Evolutionary conservation across 2,797 vertebrate species (phyloP), one percentile per base, ranked within the genome.

Genomic region (Babyrousa celebensis): DNA sequence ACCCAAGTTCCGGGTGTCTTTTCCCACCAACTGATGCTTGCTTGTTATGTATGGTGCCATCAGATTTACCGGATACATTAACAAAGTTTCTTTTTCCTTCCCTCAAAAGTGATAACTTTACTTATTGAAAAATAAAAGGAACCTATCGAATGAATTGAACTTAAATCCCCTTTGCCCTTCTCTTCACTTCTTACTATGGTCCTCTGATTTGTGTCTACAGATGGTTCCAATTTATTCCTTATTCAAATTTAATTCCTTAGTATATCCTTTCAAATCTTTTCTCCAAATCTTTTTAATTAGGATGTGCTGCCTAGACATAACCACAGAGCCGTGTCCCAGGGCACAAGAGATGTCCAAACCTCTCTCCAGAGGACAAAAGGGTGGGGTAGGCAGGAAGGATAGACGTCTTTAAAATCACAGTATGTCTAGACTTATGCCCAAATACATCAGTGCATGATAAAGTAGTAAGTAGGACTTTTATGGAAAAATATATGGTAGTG

Each of bases 401-500:
- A 95, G 96, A 94, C 65, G 97, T 85, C 68, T 93, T 97, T 97
- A 96, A 98, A 98, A 96, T 97, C 96, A 92, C 48, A 86, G 58
- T 48, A 67, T 94, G 97, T 98, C 97, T 98, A 98, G 97, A 98
- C 93, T 96, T 78, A 67, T 65, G 48, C 83, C 80, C 94, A 98
- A 98, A 97, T 91, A 97, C 96, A 97, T 54, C 56, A 0, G 97
- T 94, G 97, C 58, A 80, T 97, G 77, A 95, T 98, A 97, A 93
- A 97, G 91, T 96, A 96, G 91, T 97, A 95, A 94, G 93, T 96
- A 82, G 25, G 80, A 96, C 86, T 96, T 97, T 86, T 85, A 56
- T 88, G 91, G 93, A 96, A 98, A 98, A 97, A 98, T 98, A 95
- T 52, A 96, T 97, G 97, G 88, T 77, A 98, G 93, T 91, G 93